A percentile compares a stretch with the other conserved stretches of the same genome.
Evolutionary conservation across 2,113 vertebrate species (phyloP).

Genomic region (Orycteropus afer): DNA sequence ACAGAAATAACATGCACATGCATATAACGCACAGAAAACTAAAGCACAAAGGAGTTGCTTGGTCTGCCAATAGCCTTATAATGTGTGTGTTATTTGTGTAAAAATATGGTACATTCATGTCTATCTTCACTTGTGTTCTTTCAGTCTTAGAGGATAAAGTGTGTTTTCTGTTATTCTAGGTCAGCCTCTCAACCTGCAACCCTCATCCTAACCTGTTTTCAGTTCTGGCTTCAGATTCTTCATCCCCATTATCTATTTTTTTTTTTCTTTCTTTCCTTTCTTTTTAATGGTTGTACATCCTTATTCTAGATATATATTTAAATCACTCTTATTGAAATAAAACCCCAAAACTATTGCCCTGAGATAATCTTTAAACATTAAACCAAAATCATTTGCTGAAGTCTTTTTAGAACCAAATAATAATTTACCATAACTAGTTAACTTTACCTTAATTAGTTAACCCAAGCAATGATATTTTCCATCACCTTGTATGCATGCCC

Average conservation of each 20-base stretch:
- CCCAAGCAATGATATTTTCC: too few relatives aligned
- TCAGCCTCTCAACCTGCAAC: not conserved
- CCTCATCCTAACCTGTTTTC: not conserved
- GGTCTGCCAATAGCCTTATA: too few relatives aligned
- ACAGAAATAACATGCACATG: too few relatives aligned
- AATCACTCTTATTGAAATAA: not conserved
- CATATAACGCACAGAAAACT: too few relatives aligned
- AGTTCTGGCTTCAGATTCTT: not conserved
- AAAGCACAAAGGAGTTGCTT: too few relatives aligned
- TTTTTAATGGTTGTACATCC: not conserved
- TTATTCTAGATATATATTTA: not conserved
- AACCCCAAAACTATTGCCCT: not conserved
- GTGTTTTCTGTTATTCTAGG: not conserved
- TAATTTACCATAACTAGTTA: too few relatives aligned
- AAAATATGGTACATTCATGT: rapidly evolving
- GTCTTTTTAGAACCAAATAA: too few relatives aligned
- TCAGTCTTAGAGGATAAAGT: not conserved
- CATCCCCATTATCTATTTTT: not conserved
- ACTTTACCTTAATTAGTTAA: too few relatives aligned
- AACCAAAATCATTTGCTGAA: too few relatives aligned
- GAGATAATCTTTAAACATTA: too few relatives aligned
- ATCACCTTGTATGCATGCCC: too few relatives aligned
- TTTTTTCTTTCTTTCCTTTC: not conserved
- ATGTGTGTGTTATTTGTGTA: too few relatives aligned
- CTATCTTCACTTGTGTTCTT: not conserved